phyloP scores from a whole-genome alignment of 2,113 vertebrate genomes.

The Psilopsiagon aymara region DNA sequence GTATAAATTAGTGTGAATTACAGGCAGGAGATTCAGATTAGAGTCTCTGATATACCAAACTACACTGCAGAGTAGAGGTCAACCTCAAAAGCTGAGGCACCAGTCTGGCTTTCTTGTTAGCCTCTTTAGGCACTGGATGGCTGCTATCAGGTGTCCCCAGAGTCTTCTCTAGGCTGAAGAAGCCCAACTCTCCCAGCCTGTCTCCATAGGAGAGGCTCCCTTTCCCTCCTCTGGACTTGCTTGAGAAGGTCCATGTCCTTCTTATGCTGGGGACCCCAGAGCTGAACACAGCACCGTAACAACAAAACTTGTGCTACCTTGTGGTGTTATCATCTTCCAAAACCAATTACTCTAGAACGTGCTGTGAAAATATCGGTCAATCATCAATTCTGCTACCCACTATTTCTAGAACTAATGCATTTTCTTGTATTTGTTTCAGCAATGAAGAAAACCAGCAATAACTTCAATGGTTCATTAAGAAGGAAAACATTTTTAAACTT shows the following conservation, averaged over 20 bases:
- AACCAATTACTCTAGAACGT: not conserved
- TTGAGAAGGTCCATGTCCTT: not conserved
- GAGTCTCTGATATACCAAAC: not conserved
- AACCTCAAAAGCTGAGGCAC: not conserved
- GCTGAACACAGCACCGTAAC: not conserved
- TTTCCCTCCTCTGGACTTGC: not conserved
- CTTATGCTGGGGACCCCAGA: not conserved
- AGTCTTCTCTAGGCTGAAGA: not conserved
- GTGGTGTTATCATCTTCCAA: not conserved
- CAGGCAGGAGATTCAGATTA: not conserved
- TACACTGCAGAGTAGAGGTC: not conserved
- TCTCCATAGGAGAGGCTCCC: not conserved
- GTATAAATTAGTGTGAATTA: not conserved
- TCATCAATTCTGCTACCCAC: not conserved
- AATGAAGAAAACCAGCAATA: not conserved
- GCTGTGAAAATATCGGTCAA: not conserved
- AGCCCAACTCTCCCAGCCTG: not conserved
- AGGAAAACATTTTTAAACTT: not conserved
- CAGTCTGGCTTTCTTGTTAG: not conserved
- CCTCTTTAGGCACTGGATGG: not conserved
- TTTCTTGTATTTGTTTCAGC: not conserved
- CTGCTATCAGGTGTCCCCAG: not conserved
- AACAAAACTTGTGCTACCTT: not conserved
- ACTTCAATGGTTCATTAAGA: not conserved
- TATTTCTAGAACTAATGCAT: not conserved